phyloP scores from a whole-genome alignment of 1,140 invertebrate genomes.

The Homarus americanus region DNA sequence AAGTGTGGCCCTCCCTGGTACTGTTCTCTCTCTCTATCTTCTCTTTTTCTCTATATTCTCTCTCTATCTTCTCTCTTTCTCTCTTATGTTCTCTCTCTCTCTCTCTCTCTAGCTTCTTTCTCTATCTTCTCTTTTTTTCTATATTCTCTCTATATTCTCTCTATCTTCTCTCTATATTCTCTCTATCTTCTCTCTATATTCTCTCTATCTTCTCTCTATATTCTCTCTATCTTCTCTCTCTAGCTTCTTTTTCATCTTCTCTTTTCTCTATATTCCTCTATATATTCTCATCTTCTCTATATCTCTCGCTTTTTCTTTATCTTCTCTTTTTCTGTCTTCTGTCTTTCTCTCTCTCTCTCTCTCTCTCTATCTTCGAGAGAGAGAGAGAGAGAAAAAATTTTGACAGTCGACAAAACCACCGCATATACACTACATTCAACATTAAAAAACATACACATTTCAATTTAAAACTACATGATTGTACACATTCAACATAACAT shows the following conservation, averaged over 20 bases:
- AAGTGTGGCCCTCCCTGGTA: constrained; percentile 2
- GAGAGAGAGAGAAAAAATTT: too few species aligned
- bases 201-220: too few species aligned
- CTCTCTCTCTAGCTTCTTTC: not conserved
- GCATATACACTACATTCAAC: too few species aligned
- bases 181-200: not conserved
- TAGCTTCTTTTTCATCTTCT: not conserved
- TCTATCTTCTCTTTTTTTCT: not conserved
- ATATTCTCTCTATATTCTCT: not conserved
- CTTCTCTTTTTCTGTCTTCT: too few species aligned
- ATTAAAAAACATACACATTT: too few species aligned
- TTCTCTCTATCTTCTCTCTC: not conserved
- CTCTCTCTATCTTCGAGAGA: constrained; percentile 9
- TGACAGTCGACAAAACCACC: too few species aligned
- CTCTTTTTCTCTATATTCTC: not conserved
- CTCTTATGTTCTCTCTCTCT: not conserved
- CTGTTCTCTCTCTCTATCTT: not conserved
- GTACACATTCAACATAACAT: too few species aligned
- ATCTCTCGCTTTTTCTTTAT: not conserved
- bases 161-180: not conserved
- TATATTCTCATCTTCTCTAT: not conserved
- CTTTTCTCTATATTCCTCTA: not conserved
- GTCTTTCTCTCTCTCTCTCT: not conserved
- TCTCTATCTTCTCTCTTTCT: not conserved
- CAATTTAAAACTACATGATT: too few species aligned